Evolutionary conservation across 2,797 vertebrate genomes (phyloP).

Genomic region (Gephyroberyx darwinii): DNA sequence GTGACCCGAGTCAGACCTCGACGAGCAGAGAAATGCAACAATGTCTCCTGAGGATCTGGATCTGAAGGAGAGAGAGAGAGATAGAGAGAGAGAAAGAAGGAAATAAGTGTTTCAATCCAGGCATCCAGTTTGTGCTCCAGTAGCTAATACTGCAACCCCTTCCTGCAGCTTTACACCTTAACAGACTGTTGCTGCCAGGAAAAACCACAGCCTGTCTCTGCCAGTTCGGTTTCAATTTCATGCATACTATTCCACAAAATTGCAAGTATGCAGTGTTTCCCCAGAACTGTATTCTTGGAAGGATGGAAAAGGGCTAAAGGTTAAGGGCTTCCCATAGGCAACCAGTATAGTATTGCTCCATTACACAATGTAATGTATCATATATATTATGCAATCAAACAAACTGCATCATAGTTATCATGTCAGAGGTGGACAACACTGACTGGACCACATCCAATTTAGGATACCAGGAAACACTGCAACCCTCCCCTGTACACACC

Average conservation of each 20-base stretch:
- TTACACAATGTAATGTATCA: too few relatives aligned
- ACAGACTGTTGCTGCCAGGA: constrained; percentile 20
- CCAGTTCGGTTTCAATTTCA: neutral
- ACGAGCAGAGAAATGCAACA: constrained; percentile 94
- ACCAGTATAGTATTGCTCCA: too few relatives aligned
- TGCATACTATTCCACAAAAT: too few relatives aligned
- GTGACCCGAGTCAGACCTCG: constrained; percentile 88
- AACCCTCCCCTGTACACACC: constrained; percentile 20
- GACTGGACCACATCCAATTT: constrained; percentile 15
- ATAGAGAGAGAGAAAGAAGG: neutral
- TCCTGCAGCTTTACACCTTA: constrained; percentile 44
- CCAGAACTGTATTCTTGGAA: too few relatives aligned
- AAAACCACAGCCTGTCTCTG: constrained; percentile 20
- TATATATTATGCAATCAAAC: neutral
- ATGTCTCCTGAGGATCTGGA: constrained; percentile 88
- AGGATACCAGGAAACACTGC: constrained; percentile 52
- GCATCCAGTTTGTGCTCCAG: constrained; percentile 20
- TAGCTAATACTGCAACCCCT: constrained; percentile 45
- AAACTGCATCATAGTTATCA: constrained; percentile 39
- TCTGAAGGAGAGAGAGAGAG: constrained; percentile 73
- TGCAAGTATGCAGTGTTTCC: too few relatives aligned
- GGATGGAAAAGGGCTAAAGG: too few relatives aligned
- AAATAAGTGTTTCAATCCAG: neutral
- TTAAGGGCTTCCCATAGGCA: too few relatives aligned
- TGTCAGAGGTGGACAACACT: constrained; percentile 39